Conservation (phyloP, 2,888 invertebrate species). For the Xiphydria camelus region DNA sequence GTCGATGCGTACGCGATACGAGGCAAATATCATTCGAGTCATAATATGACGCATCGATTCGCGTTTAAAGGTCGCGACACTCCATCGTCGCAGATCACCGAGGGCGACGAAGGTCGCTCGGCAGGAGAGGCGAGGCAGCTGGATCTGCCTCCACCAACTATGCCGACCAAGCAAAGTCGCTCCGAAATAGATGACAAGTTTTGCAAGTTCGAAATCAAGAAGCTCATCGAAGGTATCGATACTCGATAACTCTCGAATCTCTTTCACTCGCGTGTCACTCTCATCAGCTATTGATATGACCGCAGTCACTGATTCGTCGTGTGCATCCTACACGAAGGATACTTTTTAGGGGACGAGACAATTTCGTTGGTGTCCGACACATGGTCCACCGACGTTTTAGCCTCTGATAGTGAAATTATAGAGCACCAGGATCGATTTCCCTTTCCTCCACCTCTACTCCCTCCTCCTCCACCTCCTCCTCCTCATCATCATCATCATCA, state of each 20-base stretch:
- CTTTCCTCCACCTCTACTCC: conserved; percentile 38
- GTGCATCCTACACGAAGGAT: conserved; percentile 18
- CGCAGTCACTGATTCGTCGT: conserved; percentile 9
- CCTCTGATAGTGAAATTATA: conserved; percentile 93
- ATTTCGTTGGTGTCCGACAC: conserved; percentile 97
- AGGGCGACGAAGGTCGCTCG: conserved; percentile 68
- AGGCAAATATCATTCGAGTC: no score
- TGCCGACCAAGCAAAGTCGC: conserved; percentile 75
- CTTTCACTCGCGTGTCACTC: not conserved
- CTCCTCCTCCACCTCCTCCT: no score
- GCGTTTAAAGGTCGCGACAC: conserved; percentile 93
- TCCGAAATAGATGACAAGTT: conserved; percentile 98
- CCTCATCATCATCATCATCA: no score
- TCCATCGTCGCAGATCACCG: conserved; percentile 89
- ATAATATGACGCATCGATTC: no score
- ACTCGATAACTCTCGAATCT: no score
- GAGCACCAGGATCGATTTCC: conserved; percentile 71
- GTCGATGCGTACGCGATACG: no score
- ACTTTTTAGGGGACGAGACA: conserved; percentile 79
- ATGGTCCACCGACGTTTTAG: conserved; percentile 98
- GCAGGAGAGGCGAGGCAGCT: conserved; percentile 50
- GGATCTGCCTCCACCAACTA: conserved; percentile 54
- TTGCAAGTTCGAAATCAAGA: conserved; percentile 95
- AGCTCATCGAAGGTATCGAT: conserved; percentile 60
- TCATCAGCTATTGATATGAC: not conserved